Evolutionary conservation across 2,888 invertebrate genomes (phyloP), one percentile per base, ranked within the genome.

Genomic region (Lycaena phlaeas): DNA sequence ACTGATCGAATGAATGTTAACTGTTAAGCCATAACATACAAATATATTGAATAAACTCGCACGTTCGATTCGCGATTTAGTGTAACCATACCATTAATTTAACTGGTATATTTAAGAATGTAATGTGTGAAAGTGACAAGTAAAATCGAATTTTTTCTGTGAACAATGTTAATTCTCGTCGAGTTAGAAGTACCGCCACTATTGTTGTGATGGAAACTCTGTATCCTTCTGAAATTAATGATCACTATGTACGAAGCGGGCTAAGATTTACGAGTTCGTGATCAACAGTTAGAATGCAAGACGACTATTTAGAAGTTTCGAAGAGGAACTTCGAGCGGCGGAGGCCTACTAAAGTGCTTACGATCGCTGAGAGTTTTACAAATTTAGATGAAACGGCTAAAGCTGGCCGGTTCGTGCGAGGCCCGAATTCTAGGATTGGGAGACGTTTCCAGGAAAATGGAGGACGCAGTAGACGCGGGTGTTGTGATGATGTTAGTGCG

Each of bases 281-380:
- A 53, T 46, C 59, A 67, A 59, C 71, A 73, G 69, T 67, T 76
- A 84, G 77, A 77, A 84, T 84, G 84, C 82, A 84, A 81, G 72
- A 78, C 68, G 79, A 82, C 57, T 72, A 64, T 61, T 56, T 53
- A 55, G 75, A 75, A 57, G 69, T 63, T 52, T 61, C 64, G 56
- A 75, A 68, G 68, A 74, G 73, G 61, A 76, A 69, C 68, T 73
- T 68, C 64, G 77, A 75, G 69, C 68, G 77, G 66, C 74, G 81
- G 59, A 77, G 72, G 71, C 84, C 84, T 40, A 78, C 79, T 45
- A 85, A 85, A 57, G 84, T 85, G 58, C 57, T 85, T 61, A 82
- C 82, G 65, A 85, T 85, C 61, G 85, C 85, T 4, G 85, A 85
- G 65, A 85, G 85, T 56, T 85, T 85, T 59, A 85, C 85, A 45